These are phyloP conservation scores for Hydra vulgaris DNA, from an alignment of 30 jellyfish, hydroid and myxozoan genomes.

Conservation along the genomic window DNA sequence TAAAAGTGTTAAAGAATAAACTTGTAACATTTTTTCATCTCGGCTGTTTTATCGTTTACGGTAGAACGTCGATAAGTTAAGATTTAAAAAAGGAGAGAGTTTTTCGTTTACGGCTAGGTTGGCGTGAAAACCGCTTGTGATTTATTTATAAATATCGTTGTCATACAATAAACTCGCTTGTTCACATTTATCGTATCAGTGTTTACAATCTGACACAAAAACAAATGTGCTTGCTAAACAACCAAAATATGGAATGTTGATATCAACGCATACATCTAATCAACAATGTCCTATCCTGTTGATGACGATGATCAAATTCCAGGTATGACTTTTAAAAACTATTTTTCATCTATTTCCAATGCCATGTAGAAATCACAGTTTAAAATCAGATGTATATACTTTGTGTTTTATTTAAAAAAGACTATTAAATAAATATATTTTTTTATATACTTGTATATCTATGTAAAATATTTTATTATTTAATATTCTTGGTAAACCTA, in stretches of 20 bases:
- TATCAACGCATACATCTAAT: background rate
- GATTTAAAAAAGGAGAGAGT: too few relatives aligned
- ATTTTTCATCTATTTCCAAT: background rate
- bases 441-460: too few relatives aligned
- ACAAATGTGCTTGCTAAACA: slow-evolving; percentile 16
- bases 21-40: too few relatives aligned
- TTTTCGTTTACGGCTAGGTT: background rate
- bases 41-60: too few relatives aligned
- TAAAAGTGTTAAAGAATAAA: too few relatives aligned
- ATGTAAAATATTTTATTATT: too few relatives aligned
- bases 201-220: background rate
- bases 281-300: slow-evolving; percentile 23
- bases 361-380: too few relatives aligned
- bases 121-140: background rate
- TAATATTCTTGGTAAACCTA: too few relatives aligned
- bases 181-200: background rate
- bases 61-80: too few relatives aligned
- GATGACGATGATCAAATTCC: slow-evolving; percentile 31
- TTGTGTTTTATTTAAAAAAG: too few relatives aligned
- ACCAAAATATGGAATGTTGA: slow-evolving; percentile 10
- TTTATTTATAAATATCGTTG: background rate
- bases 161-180: background rate
- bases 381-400: too few relatives aligned
- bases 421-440: too few relatives aligned
- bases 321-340: background rate